Evolutionary conservation across 2,113 vertebrate genomes (phyloP), one percentile per base, ranked within the genome.

Genomic region (Alligator mississippiensis): DNA sequence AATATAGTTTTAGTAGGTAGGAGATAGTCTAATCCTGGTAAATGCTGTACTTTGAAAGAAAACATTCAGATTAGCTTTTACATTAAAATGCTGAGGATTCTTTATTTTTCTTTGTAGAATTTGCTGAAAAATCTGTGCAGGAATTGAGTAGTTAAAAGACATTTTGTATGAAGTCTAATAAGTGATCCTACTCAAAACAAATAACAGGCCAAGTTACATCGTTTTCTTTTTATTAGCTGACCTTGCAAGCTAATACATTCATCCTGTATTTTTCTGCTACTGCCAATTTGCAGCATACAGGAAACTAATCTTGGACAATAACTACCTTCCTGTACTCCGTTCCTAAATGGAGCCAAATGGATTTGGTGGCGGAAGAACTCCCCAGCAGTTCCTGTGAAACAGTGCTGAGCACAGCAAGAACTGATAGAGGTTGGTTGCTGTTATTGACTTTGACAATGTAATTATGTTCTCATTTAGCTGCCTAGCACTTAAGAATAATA

Each of bases 231-330:
- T 97, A 96, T 97, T 91, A 97, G 98, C 97, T 98, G 98, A 98
- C 98, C 98, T 98, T 95, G 96, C 92, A 92, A n/a, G 95, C 97
- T 97, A 97, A 98, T 97, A 98, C 98, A 97, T 97, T 94, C 97
- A 98, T 98, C 97, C 97, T 98, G 97, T 96, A 93, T 97, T 98
- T 98, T 97, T 95, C 95, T 97, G 95, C 96, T 96, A 92, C 98
- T 97, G 98, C 97, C 98, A 98, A 98, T 98, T 98, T 97, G 85
- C 89, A 97, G 97, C 95, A 97, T 93, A 97, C 97, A 98, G 98
- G 98, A 99, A 99, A 97, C 98, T 97, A 98, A 98, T 98, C 96
- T 97, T 93, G 97, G 98, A 97, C 98, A 98, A 99, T 97, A 96
- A 98, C 98, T 98, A 96, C 98, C 99, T 98, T 98, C 98, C 98